Evolutionary conservation across 1,140 invertebrate genomes (phyloP).

Genomic region (Phenacoccus solenopsis): DNA sequence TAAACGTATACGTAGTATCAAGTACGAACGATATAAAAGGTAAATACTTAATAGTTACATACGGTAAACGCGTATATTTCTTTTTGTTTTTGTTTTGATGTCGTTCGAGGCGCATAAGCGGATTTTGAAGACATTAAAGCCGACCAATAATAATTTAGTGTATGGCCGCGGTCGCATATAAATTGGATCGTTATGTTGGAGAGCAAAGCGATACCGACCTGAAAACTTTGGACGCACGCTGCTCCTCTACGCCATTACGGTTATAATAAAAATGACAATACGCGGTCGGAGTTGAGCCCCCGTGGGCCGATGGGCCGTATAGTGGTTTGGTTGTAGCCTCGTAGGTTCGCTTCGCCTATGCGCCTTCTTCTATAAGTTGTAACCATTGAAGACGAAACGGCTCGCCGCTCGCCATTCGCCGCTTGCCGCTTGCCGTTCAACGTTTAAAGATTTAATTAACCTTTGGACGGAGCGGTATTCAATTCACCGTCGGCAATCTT

Average conservation of each 20-base stretch:
- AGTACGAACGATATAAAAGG: too few species aligned
- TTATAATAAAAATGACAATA: constrained; percentile 17
- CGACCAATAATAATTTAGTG: constrained; percentile 4
- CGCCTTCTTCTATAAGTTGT: too few species aligned
- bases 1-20: too few species aligned
- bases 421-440: background rate
- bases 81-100: too few species aligned
- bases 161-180: constrained; percentile 12
- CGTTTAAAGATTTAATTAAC: constrained; percentile 17
- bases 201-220: background rate
- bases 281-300: background rate
- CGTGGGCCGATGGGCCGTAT: background rate
- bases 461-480: background rate
- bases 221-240: constrained; percentile 10
- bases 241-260: constrained; percentile 11
- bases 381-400: too few species aligned
- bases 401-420: background rate
- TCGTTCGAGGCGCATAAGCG: too few species aligned
- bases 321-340: too few species aligned
- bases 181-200: constrained; percentile 3
- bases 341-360: background rate
- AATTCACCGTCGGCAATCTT: background rate
- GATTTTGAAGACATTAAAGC: background rate
- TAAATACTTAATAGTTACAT: too few species aligned
- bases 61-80: too few species aligned